phyloP scores from a whole-genome alignment of 2,888 invertebrate genomes.

The Rhaphigaster nebulosa region DNA sequence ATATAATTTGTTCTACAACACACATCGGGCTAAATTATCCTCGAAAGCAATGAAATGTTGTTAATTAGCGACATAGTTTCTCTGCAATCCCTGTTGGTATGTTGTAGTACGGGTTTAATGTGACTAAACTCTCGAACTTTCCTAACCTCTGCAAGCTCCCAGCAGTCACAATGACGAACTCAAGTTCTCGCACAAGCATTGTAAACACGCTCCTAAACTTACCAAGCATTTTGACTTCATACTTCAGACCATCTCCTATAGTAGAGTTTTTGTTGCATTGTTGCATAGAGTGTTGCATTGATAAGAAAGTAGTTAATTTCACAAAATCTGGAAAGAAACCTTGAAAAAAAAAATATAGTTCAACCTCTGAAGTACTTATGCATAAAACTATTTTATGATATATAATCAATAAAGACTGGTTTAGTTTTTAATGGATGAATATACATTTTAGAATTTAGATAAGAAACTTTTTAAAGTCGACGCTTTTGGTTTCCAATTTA shows the following conservation, averaged over 20 bases:
- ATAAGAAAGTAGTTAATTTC: not conserved
- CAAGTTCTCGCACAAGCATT: not conserved
- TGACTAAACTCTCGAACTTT: not conserved
- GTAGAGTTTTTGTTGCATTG: no score
- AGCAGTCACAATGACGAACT: not conserved
- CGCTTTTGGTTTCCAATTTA: no score
- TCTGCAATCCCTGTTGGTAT: not conserved
- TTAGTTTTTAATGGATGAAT: no score
- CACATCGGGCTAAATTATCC: not conserved
- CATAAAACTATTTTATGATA: no score
- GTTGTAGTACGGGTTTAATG: slow-evolving; percentile 10
- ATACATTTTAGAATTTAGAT: no score
- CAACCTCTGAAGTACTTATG: no score
- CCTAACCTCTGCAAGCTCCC: not conserved
- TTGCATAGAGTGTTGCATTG: not conserved
- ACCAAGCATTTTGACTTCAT: not conserved
- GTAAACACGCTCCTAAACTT: not conserved
- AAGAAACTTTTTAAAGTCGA: no score
- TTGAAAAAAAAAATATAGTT: no score
- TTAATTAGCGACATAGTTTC: not conserved
- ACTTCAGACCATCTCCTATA: not conserved
- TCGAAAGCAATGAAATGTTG: not conserved
- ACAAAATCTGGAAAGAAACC: no score
- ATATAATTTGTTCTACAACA: not conserved
- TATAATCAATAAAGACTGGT: no score